A percentile compares a stretch with the other conserved stretches of the same genome.
These are phyloP conservation scores for Megaustenia siamemsis DNA, from an alignment of 2,888 invertebrate species.

Conservation along the genomic window DNA sequence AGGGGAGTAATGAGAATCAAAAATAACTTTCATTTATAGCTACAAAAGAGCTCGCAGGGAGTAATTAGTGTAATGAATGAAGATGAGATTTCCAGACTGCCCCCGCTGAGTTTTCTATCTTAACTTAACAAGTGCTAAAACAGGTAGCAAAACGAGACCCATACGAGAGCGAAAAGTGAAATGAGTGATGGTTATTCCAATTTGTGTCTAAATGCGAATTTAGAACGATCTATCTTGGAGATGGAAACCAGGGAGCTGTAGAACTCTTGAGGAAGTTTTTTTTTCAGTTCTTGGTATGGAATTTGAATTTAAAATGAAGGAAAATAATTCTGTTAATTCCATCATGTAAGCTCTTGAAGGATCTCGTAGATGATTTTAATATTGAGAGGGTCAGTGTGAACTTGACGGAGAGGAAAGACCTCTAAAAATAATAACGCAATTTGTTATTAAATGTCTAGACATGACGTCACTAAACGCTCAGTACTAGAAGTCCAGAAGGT, in stretches of 20 bases:
- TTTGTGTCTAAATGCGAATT: not conserved
- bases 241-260: not conserved
- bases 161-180: not conserved
- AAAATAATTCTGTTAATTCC: not conserved
- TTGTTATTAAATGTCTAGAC: conserved; percentile 1
- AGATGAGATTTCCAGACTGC: not conserved
- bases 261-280: not conserved
- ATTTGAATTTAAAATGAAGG: not conserved
- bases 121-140: conserved; percentile 9
- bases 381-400: not conserved
- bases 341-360: not conserved
- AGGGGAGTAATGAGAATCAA: not conserved
- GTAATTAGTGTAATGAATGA: conserved; percentile 12
- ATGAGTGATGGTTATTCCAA: conserved; percentile 16
- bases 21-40: conserved; percentile 3
- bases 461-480: not conserved
- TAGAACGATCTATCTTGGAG: not conserved
- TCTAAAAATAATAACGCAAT: not conserved
- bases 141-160: not conserved
- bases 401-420: not conserved
- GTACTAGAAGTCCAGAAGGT: too few species aligned
- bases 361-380: not conserved
- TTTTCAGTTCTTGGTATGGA: not conserved
- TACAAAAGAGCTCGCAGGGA: not conserved
- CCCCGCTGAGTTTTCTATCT: conserved; percentile 4